phyloP scores from a whole-genome alignment of 2,888 invertebrate genomes.

The Calliphora vomitoria region DNA sequence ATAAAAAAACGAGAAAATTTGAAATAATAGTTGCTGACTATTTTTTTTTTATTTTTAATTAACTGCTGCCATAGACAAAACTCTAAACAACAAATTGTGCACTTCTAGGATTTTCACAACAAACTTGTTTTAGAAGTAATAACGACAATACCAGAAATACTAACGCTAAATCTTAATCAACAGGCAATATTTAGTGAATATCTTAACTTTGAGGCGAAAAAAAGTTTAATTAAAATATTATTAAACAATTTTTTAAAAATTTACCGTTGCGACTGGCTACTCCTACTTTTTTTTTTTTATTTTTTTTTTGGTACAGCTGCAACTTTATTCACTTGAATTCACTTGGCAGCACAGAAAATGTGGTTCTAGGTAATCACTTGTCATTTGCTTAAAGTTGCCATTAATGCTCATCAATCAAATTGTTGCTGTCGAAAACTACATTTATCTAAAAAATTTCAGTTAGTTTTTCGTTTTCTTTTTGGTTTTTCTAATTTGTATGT shows the following conservation, averaged over 20 bases:
- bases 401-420: conserved; percentile 70
- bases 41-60: conserved; percentile 47
- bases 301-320: not conserved
- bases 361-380: conserved; percentile 58
- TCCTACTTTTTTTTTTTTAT: conserved; percentile 41
- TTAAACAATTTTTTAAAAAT: conserved; percentile 14
- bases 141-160: conserved; percentile 27
- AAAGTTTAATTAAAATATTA: conserved; percentile 60
- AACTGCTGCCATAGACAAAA: conserved; percentile 26
- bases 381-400: conserved; percentile 52
- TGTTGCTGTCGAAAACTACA: conserved; percentile 6
- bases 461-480: not conserved
- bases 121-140: not conserved
- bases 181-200: conserved; percentile 32
- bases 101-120: conserved; percentile 2
- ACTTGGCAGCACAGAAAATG: not conserved
- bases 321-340: conserved; percentile 1
- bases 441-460: not conserved
- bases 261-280: conserved; percentile 36
- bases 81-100: not conserved
- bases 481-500: conserved; percentile 47
- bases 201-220: conserved; percentile 37
- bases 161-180: conserved; percentile 26
- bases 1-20: conserved; percentile 1
- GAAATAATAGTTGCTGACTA: conserved; percentile 7